Conservation (phyloP, 2,888 invertebrate genomes). For the Cerastoderma edule region DNA sequence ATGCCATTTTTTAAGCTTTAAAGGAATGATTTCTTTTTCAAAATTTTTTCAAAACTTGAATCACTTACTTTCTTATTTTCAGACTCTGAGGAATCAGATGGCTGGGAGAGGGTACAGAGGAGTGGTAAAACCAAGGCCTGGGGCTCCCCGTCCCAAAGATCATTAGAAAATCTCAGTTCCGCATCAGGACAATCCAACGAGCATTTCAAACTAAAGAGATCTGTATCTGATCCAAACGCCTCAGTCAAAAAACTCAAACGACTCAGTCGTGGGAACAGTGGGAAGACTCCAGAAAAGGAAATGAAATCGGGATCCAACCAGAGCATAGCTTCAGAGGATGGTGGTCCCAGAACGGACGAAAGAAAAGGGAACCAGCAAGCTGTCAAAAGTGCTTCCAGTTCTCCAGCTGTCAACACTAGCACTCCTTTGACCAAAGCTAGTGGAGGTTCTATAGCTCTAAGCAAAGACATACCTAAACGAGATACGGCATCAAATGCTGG, state of each 20-base stretch:
- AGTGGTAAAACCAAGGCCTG: slow-evolving; percentile 85
- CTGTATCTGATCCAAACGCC: slow-evolving; percentile 72
- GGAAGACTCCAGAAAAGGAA: slow-evolving; percentile 22
- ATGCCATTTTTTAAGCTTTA: no score
- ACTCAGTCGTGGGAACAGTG: slow-evolving; percentile 19
- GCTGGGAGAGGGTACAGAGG: slow-evolving; percentile 93
- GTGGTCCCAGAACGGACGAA: slow-evolving; percentile 61
- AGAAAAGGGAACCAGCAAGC: no score
- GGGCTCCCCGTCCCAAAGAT: slow-evolving; percentile 74
- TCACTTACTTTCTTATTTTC: background rate
- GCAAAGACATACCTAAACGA: background rate
- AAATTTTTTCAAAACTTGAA: no score
- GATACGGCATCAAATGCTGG: background rate
- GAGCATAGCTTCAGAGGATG: slow-evolving; percentile 19
- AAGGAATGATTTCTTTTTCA: no score
- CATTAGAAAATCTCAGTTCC: slow-evolving; percentile 71
- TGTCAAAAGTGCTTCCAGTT: background rate
- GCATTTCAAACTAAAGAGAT: slow-evolving; percentile 68
- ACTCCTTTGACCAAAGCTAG: background rate
- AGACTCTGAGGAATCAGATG: slow-evolving; percentile 84
- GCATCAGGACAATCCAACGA: slow-evolving; percentile 50
- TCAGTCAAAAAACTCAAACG: slow-evolving; percentile 34
- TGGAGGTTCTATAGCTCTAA: background rate
- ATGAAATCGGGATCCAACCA: background rate
- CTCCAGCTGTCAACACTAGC: background rate